Evolutionary conservation across 2,113 vertebrate species (phyloP).

Genomic region (Sander vitreus): DNA sequence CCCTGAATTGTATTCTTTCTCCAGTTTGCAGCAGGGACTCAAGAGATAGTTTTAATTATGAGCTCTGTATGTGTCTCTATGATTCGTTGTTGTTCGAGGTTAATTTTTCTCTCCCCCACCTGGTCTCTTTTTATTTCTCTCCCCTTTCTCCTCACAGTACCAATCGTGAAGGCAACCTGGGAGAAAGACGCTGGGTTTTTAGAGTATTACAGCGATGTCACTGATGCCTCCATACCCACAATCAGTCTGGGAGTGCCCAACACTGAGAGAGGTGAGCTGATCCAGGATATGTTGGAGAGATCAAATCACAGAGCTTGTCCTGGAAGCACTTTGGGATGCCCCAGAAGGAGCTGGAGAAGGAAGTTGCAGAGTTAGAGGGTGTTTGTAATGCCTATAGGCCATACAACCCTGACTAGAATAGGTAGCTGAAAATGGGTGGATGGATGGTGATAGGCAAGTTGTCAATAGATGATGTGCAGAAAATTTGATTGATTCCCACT

Average conservation of each 20-base stretch:
- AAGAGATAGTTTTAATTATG: background rate
- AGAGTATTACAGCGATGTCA: conserved; percentile 92
- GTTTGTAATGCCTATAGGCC: background rate
- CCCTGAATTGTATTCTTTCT: background rate
- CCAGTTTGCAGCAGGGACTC: background rate
- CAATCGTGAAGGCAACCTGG: conserved; percentile 95
- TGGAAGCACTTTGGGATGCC: background rate
- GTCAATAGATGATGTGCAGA: no score
- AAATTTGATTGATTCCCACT: background rate
- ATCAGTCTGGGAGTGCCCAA: conserved; percentile 90
- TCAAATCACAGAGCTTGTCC: background rate
- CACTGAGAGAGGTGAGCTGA: conserved; percentile 89
- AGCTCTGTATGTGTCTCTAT: background rate
- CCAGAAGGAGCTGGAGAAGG: background rate
- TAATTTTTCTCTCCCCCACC: background rate
- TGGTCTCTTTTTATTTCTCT: background rate
- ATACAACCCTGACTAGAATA: background rate
- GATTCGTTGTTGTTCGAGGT: background rate
- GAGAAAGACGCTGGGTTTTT: conserved; percentile 85
- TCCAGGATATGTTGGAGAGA: background rate
- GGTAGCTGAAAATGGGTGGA: background rate
- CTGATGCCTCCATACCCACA: conserved; percentile 89
- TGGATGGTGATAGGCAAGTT: background rate
- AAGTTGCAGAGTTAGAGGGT: background rate
- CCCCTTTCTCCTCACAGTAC: conserved; percentile 79